Evolutionary conservation across 2,797 vertebrate species (phyloP).

Genomic region (Pipistrellus kuhlii): DNA sequence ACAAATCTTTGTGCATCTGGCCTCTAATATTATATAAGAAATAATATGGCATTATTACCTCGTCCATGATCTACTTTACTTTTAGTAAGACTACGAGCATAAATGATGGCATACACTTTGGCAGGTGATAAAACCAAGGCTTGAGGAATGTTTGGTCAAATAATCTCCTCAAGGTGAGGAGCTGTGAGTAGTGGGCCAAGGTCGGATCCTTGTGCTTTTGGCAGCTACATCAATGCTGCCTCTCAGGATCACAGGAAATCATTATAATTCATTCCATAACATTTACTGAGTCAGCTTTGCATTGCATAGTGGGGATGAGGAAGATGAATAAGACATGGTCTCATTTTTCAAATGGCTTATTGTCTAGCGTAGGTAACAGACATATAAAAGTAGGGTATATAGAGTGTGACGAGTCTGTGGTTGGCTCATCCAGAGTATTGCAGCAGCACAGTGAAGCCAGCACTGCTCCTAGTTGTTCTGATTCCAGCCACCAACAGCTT

Average conservation of each 20-base stretch:
- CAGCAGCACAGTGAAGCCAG: rapidly evolving
- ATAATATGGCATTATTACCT: background rate
- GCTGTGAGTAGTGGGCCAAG: background rate
- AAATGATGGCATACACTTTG: background rate
- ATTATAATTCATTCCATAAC: background rate
- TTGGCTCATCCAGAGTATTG: background rate
- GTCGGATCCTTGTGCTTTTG: background rate
- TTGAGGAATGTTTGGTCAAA: background rate
- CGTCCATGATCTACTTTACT: background rate
- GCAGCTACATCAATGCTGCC: background rate
- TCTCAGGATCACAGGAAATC: background rate
- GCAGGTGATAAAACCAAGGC: background rate
- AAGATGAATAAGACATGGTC: background rate
- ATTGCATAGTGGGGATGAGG: background rate
- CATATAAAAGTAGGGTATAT: background rate
- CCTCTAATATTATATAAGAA: background rate
- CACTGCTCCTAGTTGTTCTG: background rate
- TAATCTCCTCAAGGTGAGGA: background rate
- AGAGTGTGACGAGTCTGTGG: background rate
- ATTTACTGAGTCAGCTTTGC: background rate
- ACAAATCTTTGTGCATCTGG: too few species aligned
- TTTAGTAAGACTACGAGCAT: background rate
- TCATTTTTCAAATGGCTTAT: background rate
- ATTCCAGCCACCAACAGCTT: background rate
- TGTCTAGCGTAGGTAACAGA: background rate